Percentiles rank a stretch among this genome's conserved stretches.
Conservation (phyloP, 2,888 invertebrate species). For the Standfussiana lucernea region DNA sequence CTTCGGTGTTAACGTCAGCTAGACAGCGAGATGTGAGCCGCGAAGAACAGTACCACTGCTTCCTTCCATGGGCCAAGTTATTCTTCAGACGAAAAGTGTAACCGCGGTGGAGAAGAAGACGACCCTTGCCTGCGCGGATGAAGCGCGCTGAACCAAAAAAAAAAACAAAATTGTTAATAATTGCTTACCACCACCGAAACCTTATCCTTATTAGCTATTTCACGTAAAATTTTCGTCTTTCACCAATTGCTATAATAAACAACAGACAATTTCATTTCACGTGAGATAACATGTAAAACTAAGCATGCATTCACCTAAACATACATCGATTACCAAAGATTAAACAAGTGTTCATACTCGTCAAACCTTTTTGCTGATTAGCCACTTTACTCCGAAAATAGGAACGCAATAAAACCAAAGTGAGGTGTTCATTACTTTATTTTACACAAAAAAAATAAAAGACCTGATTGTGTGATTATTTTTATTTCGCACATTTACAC, state of each 20-base stretch:
- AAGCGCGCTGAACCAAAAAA: slow-evolving; percentile 84
- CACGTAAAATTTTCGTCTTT: slow-evolving; percentile 39
- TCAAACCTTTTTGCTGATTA: slow-evolving; percentile 15
- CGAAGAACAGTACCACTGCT: slow-evolving; percentile 89
- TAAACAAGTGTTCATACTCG: slow-evolving; percentile 18
- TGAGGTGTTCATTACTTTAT: slow-evolving; percentile 30
- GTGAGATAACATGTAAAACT: slow-evolving; percentile 37
- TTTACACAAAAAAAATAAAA: slow-evolving; percentile 65
- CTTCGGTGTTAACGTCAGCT: slow-evolving; percentile 88
- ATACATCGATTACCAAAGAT: slow-evolving; percentile 9
- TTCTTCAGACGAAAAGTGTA: slow-evolving; percentile 89
- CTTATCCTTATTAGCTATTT: slow-evolving; percentile 34
- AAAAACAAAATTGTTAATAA: slow-evolving; percentile 64
- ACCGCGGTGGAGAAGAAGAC: slow-evolving; percentile 86
- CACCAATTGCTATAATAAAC: not conserved
- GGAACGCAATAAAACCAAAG: slow-evolving; percentile 56
- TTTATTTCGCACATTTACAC: slow-evolving; percentile 73
- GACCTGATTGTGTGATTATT: slow-evolving; percentile 54
- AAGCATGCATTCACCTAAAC: slow-evolving; percentile 44
- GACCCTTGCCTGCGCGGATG: slow-evolving; percentile 88
- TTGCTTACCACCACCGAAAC: slow-evolving; percentile 9
- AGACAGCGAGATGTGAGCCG: slow-evolving; percentile 88
- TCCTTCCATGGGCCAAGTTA: slow-evolving; percentile 88
- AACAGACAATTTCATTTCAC: slow-evolving; percentile 34
- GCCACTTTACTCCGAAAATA: not conserved